These are phyloP conservation scores for Urocynchramus pylzowi DNA, from an alignment of 2,113 vertebrate species.

Conservation along the genomic window DNA sequence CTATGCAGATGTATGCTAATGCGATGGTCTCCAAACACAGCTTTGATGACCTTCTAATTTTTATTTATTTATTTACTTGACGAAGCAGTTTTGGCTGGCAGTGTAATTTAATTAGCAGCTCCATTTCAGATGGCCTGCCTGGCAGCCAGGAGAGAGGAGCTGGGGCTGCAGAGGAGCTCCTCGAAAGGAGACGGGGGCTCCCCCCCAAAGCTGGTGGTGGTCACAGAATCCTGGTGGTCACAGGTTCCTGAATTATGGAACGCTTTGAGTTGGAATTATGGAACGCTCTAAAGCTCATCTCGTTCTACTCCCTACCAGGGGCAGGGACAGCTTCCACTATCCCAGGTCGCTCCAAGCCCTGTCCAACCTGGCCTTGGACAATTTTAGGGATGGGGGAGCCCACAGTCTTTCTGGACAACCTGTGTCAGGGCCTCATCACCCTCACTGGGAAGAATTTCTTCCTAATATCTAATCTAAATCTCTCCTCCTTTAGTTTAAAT, in stretches of 20 bases:
- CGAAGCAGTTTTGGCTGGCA: conserved; percentile 27
- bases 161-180: background rate
- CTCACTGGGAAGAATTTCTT: background rate
- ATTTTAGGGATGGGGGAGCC: too few relatives aligned
- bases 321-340: background rate
- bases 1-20: conserved; percentile 70
- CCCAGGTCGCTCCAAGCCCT: background rate
- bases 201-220: too few relatives aligned
- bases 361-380: accelerated
- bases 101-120: conserved; percentile 38
- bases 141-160: background rate
- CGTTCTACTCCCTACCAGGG: accelerated
- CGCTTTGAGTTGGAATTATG: background rate
- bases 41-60: conserved; percentile 67
- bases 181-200: background rate
- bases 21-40: conserved; percentile 28
- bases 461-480: background rate
- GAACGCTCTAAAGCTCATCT: background rate
- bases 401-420: background rate
- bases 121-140: background rate
- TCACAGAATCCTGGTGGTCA: too few relatives aligned
- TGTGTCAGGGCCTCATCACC: background rate
- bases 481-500: background rate
- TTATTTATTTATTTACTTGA: conserved; percentile 70
- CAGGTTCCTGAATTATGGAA: background rate